phyloP scores from a whole-genome alignment of 37 sponge, comb jelly and placozoan species.

The Agelas oroides region DNA sequence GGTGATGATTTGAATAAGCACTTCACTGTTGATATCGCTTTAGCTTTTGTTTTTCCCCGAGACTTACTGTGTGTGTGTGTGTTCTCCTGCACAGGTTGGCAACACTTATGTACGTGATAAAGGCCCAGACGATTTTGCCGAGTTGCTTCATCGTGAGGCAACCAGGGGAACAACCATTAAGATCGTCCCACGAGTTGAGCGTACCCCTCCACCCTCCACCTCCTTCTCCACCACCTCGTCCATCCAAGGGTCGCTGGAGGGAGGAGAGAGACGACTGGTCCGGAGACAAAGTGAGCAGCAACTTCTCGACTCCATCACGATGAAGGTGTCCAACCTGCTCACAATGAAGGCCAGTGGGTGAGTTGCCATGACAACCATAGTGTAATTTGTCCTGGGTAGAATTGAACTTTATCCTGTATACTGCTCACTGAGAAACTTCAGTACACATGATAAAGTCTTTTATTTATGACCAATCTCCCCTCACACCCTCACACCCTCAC shows the following conservation, averaged over 20 bases:
- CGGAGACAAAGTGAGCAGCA: slow-evolving; percentile 1
- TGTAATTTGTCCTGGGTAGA: no score
- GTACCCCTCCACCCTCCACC: slow-evolving; percentile 21
- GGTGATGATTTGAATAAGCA: no score
- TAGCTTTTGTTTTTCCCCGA: no score
- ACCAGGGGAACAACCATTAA: slow-evolving; percentile 27
- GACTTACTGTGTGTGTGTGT: no score
- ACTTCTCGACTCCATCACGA: slow-evolving; percentile 8
- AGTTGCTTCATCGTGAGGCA: slow-evolving; percentile 41
- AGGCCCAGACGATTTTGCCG: slow-evolving; percentile 43
- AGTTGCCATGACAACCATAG: no score
- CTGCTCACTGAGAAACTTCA: no score
- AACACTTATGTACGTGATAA: slow-evolving; percentile 28
- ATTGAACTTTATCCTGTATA: no score
- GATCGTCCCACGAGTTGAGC: slow-evolving; percentile 29
- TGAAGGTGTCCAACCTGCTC: slow-evolving; percentile 55
- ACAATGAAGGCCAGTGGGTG: slow-evolving; percentile 47
- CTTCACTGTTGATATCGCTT: no score
- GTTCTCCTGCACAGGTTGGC: slow-evolving; percentile 35
- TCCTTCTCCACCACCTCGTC: neutral
- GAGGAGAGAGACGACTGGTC: neutral
- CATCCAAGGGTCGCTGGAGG: no score
- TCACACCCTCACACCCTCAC: neutral
- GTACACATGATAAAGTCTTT: no score
- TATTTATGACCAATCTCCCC: no score